phyloP scores from a whole-genome alignment of 2,797 vertebrate species.

The Halcyon chelicuti region DNA sequence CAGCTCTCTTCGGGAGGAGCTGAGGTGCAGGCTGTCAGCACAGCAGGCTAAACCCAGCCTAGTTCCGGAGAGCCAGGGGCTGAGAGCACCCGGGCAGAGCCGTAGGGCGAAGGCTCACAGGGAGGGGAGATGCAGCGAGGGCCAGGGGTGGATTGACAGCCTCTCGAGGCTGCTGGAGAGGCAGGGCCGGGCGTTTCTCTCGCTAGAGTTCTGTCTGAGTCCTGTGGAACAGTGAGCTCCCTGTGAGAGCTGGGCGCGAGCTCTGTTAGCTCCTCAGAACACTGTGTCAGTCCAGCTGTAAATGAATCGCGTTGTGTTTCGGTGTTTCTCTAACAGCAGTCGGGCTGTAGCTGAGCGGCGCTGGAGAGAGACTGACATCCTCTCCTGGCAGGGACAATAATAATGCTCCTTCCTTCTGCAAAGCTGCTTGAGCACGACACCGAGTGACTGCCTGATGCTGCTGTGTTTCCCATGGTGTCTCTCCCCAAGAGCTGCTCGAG shows the following conservation, averaged over 20 bases:
- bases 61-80: not conserved
- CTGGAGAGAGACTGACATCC: not conserved
- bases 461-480: not conserved
- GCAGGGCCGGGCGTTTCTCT: not conserved
- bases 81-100: not conserved
- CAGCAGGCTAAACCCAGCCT: not conserved
- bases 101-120: accelerated
- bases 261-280: not conserved
- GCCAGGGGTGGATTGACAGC: not conserved
- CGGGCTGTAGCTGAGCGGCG: not conserved
- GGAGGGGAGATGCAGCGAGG: not conserved
- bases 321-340: not conserved
- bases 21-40: not conserved
- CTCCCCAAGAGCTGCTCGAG: not conserved
- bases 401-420: not conserved
- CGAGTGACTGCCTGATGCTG: not conserved
- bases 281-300: not conserved
- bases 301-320: not conserved
- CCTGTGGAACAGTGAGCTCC: not conserved
- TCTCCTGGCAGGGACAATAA: not conserved
- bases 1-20: not conserved
- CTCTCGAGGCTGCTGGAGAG: not conserved
- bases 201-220: not conserved
- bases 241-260: not conserved
- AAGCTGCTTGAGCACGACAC: not conserved